Percentiles rank a stretch among this genome's conserved stretches.
These are phyloP conservation scores for Hypothenemus hampei DNA, from an alignment of 1,140 invertebrate species.

Conservation along the genomic window DNA sequence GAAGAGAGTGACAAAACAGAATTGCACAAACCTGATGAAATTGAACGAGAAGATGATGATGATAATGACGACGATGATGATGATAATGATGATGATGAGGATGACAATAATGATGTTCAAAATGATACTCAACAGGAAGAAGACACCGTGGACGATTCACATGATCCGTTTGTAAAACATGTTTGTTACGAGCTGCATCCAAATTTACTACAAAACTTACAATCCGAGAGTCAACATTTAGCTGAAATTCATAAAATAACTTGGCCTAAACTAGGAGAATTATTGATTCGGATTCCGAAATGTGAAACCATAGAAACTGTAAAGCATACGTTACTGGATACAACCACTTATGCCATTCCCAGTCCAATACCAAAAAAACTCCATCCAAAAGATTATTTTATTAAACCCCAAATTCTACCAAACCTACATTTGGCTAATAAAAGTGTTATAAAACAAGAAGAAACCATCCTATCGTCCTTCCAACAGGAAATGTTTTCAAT, in stretches of 20 bases:
- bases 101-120: constrained; percentile 24
- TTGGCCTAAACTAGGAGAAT: constrained; percentile 57
- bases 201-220: constrained; percentile 52
- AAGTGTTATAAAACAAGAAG: constrained; percentile 51
- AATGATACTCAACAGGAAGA: constrained; percentile 36
- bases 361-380: constrained; percentile 50
- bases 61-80: neutral
- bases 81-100: neutral
- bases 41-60: constrained; percentile 20
- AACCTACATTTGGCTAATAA: constrained; percentile 57
- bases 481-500: constrained; percentile 81
- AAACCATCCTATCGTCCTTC: constrained; percentile 54
- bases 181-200: constrained; percentile 58
- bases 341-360: constrained; percentile 52
- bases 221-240: constrained; percentile 43
- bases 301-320: constrained; percentile 40
- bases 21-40: neutral
- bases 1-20: neutral
- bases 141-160: constrained; percentile 16
- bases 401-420: constrained; percentile 60
- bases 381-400: constrained; percentile 48
- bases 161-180: constrained; percentile 63
- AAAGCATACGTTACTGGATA: constrained; percentile 50
- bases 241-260: constrained; percentile 44
- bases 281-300: constrained; percentile 57